Percentiles rank a stretch among this genome's conserved stretches.
These are phyloP conservation scores for Unio pictorum DNA, from an alignment of 2,888 invertebrate genomes.

Conservation along the genomic window DNA sequence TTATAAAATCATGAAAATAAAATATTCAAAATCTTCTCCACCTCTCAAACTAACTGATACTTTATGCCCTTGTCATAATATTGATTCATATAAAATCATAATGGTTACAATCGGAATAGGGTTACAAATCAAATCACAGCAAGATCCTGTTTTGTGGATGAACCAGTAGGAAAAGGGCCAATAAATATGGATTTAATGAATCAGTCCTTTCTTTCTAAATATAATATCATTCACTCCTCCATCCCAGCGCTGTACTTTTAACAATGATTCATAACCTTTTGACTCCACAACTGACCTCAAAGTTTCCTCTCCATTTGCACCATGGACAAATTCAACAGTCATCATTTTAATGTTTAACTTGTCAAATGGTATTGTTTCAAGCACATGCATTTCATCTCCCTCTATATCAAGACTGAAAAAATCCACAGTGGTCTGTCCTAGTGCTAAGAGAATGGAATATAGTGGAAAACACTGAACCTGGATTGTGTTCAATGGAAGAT, in stretches of 20 bases:
- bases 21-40: too few species aligned
- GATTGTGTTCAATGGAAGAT: background rate
- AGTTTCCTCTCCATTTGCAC: conserved; percentile 1
- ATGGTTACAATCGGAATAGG: too few species aligned
- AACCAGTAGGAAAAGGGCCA: too few species aligned
- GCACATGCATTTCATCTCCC: conserved; percentile 74
- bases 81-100: too few species aligned
- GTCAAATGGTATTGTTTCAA: conserved; percentile 77
- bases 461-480: conserved; percentile 86
- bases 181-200: background rate
- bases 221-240: conserved; percentile 10
- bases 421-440: conserved; percentile 80
- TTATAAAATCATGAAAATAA: too few species aligned
- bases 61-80: too few species aligned
- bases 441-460: conserved; percentile 84
- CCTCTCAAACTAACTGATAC: too few species aligned
- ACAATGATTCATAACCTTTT: conserved; percentile 5
- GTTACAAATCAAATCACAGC: too few species aligned
- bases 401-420: conserved; percentile 80
- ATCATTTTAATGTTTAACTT: conserved; percentile 71
- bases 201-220: conserved; percentile 8
- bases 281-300: conserved; percentile 1
- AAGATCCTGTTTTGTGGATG: too few species aligned
- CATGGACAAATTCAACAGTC: conserved; percentile 30
- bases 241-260: conserved; percentile 5